A percentile compares a stretch with the other conserved stretches of the same genome.
Conservation (phyloP, 2,888 invertebrate species). For the Aphidius colemani region DNA sequence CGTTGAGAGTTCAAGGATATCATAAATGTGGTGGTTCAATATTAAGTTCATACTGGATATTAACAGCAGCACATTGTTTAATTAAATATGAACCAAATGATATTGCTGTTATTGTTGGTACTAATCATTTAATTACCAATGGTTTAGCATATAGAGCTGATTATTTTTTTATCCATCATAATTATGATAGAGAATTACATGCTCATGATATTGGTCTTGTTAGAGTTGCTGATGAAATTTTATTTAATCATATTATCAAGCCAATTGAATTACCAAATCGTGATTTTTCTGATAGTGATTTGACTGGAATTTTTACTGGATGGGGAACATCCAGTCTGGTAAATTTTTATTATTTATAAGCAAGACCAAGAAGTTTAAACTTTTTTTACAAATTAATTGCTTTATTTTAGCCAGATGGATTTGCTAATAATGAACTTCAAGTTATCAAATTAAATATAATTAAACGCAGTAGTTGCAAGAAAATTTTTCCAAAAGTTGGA, state of each 20-base stretch:
- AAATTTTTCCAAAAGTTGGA: slow-evolving; percentile 9
- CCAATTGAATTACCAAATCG: slow-evolving; percentile 37
- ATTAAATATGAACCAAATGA: slow-evolving; percentile 23
- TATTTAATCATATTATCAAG: slow-evolving; percentile 37
- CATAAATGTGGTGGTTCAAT: slow-evolving; percentile 39
- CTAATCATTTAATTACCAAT: slow-evolving; percentile 32
- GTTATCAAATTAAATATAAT: slow-evolving; percentile 9
- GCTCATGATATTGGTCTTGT: slow-evolving; percentile 45
- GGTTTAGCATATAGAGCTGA: slow-evolving; percentile 30
- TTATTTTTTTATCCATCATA: slow-evolving; percentile 28
- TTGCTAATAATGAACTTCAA: slow-evolving; percentile 10
- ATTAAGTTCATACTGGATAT: slow-evolving; percentile 35
- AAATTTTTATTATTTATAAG: slow-evolving; percentile 15
- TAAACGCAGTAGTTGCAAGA: slow-evolving; percentile 5
- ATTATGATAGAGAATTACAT: slow-evolving; percentile 20
- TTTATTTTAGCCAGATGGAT: background rate
- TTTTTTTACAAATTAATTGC: too few species aligned
- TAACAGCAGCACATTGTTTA: slow-evolving; percentile 37
- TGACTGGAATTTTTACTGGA: slow-evolving; percentile 40
- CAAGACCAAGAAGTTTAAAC: too few species aligned
- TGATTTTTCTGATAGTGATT: slow-evolving; percentile 28
- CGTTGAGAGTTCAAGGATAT: slow-evolving; percentile 32
- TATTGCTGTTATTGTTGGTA: slow-evolving; percentile 34
- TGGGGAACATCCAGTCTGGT: slow-evolving; percentile 48
- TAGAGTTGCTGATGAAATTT: slow-evolving; percentile 35